phyloP scores from a whole-genome alignment of 2,888 invertebrate genomes.

The Shargacucullia verbasci region DNA sequence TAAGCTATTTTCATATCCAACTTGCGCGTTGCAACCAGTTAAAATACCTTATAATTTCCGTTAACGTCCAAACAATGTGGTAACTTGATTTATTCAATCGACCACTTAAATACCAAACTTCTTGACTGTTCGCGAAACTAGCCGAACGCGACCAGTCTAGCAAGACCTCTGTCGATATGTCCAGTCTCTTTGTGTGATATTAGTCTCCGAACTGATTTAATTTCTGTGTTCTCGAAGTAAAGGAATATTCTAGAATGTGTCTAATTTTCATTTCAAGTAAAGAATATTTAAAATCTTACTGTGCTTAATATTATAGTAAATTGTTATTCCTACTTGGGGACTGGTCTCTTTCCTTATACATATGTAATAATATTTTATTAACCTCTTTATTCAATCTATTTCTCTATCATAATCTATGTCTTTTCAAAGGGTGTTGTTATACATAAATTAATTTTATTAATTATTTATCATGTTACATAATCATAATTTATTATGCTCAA shows the following conservation, averaged over 20 bases:
- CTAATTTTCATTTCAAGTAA: too few relatives aligned
- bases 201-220: neutral
- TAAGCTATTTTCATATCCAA: slow-evolving; percentile 1
- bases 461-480: too few relatives aligned
- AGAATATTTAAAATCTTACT: too few relatives aligned
- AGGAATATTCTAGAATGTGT: neutral
- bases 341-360: too few relatives aligned
- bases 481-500: neutral
- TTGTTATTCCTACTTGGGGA: too few relatives aligned
- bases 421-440: too few relatives aligned
- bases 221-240: slow-evolving; percentile 12
- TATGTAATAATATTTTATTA: too few relatives aligned
- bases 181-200: slow-evolving; percentile 21
- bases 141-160: slow-evolving; percentile 36
- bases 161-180: slow-evolving; percentile 41
- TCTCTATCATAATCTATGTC: too few relatives aligned
- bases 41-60: slow-evolving; percentile 26
- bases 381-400: too few relatives aligned
- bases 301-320: too few relatives aligned
- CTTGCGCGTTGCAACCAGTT: neutral
- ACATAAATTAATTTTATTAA: too few relatives aligned
- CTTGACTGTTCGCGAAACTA: slow-evolving; percentile 34
- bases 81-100: slow-evolving; percentile 46
- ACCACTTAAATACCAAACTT: slow-evolving; percentile 39
- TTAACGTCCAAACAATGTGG: slow-evolving; percentile 31